phyloP scores from a whole-genome alignment of 2,113 vertebrate genomes.

The Tangachromis dhanisi region DNA sequence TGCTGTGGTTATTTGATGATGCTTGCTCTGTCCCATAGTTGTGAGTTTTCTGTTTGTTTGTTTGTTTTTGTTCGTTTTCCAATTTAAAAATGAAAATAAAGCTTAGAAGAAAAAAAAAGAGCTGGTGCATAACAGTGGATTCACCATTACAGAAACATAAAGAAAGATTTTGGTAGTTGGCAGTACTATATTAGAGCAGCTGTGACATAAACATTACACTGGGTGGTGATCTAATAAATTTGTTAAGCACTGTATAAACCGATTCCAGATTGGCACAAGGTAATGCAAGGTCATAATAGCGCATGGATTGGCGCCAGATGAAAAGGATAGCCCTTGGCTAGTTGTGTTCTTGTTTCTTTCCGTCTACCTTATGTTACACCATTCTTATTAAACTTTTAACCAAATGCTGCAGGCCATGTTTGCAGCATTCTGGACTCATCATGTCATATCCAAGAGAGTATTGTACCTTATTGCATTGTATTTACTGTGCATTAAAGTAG shows the following conservation, averaged over 20 bases:
- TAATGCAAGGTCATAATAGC: not conserved
- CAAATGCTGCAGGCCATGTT: conserved; percentile 4
- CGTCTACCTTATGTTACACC: not conserved
- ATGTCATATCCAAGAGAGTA: not conserved
- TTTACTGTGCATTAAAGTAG: not conserved
- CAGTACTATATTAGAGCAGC: not conserved
- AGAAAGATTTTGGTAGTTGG: not conserved
- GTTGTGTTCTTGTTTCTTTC: not conserved
- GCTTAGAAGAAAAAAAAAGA: too few relatives aligned
- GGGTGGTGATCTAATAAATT: not conserved
- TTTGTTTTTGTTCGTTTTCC: too few relatives aligned
- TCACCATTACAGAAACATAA: not conserved
- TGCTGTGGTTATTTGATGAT: too few relatives aligned
- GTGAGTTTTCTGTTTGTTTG: too few relatives aligned
- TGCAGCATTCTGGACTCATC: not conserved
- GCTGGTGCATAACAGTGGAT: not conserved
- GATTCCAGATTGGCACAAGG: not conserved
- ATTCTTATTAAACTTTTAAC: conserved; percentile 37
- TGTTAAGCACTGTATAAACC: not conserved
- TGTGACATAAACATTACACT: not conserved
- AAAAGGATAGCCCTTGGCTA: conserved; percentile 1
- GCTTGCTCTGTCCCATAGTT: too few relatives aligned
- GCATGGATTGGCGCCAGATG: not conserved
- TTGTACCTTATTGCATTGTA: not conserved
- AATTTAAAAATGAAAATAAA: too few relatives aligned